Evolutionary conservation across 2,797 vertebrate species (phyloP).

Genomic region (Acanthopagrus latus): DNA sequence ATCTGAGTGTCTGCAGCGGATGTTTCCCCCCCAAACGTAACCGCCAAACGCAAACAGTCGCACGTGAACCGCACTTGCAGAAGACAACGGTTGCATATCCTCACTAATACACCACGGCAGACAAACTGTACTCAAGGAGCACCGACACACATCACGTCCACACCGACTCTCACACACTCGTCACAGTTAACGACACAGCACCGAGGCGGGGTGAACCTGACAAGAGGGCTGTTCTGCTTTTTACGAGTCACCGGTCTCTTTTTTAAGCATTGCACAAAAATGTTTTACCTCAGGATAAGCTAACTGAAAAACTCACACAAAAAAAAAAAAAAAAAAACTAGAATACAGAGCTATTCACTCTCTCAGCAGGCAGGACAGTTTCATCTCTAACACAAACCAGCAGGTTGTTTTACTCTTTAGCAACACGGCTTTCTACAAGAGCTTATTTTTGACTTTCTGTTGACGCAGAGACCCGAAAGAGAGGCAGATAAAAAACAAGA

Average conservation of each 20-base stretch:
- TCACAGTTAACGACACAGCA: conserved; percentile 39
- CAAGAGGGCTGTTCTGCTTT: conserved; percentile 45
- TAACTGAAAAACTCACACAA: conserved; percentile 67
- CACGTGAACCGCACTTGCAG: conserved; percentile 61
- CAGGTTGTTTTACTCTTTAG: conserved; percentile 56
- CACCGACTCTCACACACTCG: conserved; percentile 16
- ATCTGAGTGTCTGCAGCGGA: not conserved
- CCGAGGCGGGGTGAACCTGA: conserved; percentile 30
- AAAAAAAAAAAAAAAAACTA: too few species aligned
- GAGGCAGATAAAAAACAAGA: conserved; percentile 51
- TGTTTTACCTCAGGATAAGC: conserved; percentile 81
- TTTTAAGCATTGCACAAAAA: conserved; percentile 75
- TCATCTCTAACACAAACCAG: conserved; percentile 66
- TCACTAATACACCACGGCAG: conserved; percentile 53
- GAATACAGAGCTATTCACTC: conserved; percentile 53
- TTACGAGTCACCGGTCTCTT: conserved; percentile 41
- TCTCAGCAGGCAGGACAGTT: conserved; percentile 62
- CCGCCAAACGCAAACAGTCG: conserved; percentile 37
- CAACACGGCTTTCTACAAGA: conserved; percentile 43
- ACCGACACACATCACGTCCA: conserved; percentile 23
- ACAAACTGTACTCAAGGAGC: conserved; percentile 32
- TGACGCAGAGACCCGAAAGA: conserved; percentile 56
- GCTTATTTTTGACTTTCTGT: conserved; percentile 45
- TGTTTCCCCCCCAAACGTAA: conserved; percentile 22
- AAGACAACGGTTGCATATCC: conserved; percentile 45